These are phyloP conservation scores for Norana najaformis DNA, from an alignment of 2,888 invertebrate species.

Conservation along the genomic window DNA sequence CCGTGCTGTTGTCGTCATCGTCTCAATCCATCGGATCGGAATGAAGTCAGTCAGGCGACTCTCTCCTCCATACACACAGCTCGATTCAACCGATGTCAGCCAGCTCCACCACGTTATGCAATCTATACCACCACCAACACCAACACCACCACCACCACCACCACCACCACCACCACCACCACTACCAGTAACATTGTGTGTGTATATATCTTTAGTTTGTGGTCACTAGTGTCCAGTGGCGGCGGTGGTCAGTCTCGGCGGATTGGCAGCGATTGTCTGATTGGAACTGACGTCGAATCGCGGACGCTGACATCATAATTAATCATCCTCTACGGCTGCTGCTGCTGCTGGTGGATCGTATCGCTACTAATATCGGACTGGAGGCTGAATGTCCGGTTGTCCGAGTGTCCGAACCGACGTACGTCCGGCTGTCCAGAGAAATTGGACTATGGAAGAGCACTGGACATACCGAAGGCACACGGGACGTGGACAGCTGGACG, in stretches of 20 bases:
- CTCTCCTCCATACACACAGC: not conserved
- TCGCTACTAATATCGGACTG: not conserved
- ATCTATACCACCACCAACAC: too few species aligned
- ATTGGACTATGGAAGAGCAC: not conserved
- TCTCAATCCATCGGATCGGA: not conserved
- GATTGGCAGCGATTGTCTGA: not conserved
- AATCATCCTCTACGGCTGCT: not conserved
- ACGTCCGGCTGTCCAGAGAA: constrained; percentile 1
- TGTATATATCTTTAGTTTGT: not conserved
- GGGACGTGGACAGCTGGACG: not conserved
- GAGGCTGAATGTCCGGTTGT: not conserved
- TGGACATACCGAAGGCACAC: not conserved
- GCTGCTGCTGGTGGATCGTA: not conserved
- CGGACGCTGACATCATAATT: not conserved
- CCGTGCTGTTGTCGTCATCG: not conserved
- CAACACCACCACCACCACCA: not conserved
- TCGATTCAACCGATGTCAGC: not conserved
- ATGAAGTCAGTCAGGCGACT: constrained; percentile 14
- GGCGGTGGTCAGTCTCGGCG: not conserved
- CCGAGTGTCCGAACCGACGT: not conserved
- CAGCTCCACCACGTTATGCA: not conserved
- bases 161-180: not conserved
- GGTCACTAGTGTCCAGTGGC: not conserved
- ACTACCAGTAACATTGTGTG: not conserved
- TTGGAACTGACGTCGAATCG: not conserved